Conservation (phyloP, 2,888 invertebrate genomes). For the Pseudococcus jackbeardsleyi region DNA sequence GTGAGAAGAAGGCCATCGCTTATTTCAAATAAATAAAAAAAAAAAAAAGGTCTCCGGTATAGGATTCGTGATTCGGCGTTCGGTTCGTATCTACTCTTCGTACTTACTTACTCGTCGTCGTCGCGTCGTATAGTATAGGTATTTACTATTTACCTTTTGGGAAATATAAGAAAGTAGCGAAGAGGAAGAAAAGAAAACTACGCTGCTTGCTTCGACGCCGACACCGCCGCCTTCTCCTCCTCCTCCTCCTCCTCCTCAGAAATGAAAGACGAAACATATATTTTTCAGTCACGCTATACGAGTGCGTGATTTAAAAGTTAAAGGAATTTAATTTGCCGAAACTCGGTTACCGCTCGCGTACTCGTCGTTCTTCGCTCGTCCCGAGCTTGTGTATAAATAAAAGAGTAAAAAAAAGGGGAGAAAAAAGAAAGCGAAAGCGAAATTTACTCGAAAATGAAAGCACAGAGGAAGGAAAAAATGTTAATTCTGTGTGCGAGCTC, state of each 20-base stretch:
- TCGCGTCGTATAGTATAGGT: no score
- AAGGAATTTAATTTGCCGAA: constrained; percentile 46
- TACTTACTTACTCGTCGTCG: no score
- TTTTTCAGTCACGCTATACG: constrained; percentile 52
- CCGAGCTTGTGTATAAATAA: neutral
- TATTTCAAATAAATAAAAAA: neutral
- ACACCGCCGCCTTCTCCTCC: no score
- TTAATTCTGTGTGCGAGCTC: constrained; percentile 42
- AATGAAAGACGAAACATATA: constrained; percentile 44
- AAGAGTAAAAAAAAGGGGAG: constrained; percentile 1
- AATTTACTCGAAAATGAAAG: constrained; percentile 20
- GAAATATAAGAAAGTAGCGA: neutral
- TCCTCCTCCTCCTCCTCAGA: no score
- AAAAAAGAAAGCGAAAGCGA: no score
- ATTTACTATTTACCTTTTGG: constrained; percentile 39
- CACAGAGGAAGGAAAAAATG: constrained; percentile 6
- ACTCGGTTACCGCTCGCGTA: constrained; percentile 28
- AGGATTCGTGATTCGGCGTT: constrained; percentile 37
- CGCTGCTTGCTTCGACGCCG: neutral
- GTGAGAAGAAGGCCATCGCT: neutral
- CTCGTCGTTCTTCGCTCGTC: neutral
- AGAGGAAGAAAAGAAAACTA: constrained; percentile 1
- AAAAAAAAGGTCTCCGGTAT: neutral
- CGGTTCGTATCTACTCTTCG: no score
- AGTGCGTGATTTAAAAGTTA: constrained; percentile 56